phyloP scores from a whole-genome alignment of 2,888 invertebrate species.

The Bombyx huttoni region DNA sequence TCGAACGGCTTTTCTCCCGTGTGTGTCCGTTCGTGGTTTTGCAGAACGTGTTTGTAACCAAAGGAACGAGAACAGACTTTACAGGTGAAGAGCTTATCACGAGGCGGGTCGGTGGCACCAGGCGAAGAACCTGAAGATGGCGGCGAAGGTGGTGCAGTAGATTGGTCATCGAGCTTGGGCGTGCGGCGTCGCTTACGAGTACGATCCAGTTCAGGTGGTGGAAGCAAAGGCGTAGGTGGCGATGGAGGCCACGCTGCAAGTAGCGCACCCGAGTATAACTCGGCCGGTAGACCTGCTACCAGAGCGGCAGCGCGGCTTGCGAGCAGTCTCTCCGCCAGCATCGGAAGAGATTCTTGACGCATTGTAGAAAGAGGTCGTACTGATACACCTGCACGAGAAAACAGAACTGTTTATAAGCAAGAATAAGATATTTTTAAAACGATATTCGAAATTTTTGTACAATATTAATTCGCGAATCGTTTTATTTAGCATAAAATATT shows the following conservation, averaged over 20 bases:
- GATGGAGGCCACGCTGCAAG: slow-evolving; percentile 72
- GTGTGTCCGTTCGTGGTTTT: slow-evolving; percentile 95
- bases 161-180: slow-evolving; percentile 53
- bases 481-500: background rate
- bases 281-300: slow-evolving; percentile 73
- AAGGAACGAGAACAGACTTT: slow-evolving; percentile 89
- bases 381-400: slow-evolving; percentile 47
- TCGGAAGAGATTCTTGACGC: slow-evolving; percentile 63
- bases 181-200: slow-evolving; percentile 61
- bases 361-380: slow-evolving; percentile 62
- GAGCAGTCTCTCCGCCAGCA: slow-evolving; percentile 66
- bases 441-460: too few species aligned
- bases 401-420: background rate
- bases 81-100: slow-evolving; percentile 91
- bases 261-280: slow-evolving; percentile 76
- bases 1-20: slow-evolving; percentile 96
- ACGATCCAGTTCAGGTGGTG: slow-evolving; percentile 55
- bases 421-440: too few species aligned
- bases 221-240: slow-evolving; percentile 69
- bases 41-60: slow-evolving; percentile 94
- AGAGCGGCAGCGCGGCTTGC: slow-evolving; percentile 65
- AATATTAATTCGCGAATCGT: too few species aligned
- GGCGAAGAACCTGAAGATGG: slow-evolving; percentile 67
- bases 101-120: slow-evolving; percentile 61
- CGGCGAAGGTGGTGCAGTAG: slow-evolving; percentile 45